phyloP scores from a whole-genome alignment of 2,888 invertebrate species.

The Tridacna crocea region DNA sequence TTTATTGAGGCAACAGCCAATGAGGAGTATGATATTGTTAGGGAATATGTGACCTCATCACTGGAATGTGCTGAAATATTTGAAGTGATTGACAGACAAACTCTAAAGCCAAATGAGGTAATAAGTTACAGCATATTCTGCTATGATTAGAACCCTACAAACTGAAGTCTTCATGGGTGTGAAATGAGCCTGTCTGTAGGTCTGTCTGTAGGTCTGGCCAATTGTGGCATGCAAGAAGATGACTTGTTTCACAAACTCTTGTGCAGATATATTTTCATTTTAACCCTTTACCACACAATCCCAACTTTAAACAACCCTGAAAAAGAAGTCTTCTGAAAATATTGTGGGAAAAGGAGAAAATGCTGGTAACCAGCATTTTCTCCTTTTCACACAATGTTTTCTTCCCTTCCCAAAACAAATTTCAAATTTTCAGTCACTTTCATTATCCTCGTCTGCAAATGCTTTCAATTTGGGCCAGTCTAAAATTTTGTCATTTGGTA shows the following conservation, averaged over 20 bases:
- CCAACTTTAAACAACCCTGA: no score
- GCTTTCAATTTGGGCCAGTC: no score
- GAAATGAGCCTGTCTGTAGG: background rate
- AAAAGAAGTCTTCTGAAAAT: no score
- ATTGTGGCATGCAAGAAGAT: background rate
- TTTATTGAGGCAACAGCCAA: slow-evolving; percentile 65
- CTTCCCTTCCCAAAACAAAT: no score
- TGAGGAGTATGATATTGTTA: slow-evolving; percentile 71
- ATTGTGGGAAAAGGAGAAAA: no score
- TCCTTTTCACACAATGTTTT: no score
- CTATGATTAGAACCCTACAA: background rate
- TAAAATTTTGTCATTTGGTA: no score
- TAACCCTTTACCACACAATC: no score
- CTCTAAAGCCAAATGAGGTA: slow-evolving; percentile 72
- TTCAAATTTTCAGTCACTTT: no score
- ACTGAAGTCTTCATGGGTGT: background rate
- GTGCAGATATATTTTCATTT: background rate
- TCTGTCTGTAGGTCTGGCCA: background rate
- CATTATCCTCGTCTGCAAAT: no score
- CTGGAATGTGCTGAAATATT: slow-evolving; percentile 75
- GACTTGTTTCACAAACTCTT: background rate
- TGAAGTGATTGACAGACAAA: slow-evolving; percentile 68
- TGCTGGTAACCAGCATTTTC: no score
- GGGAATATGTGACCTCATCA: slow-evolving; percentile 69
- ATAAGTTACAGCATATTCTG: background rate